Evolutionary conservation across 2,113 vertebrate species (phyloP).

Genomic region (Junco hyemalis): DNA sequence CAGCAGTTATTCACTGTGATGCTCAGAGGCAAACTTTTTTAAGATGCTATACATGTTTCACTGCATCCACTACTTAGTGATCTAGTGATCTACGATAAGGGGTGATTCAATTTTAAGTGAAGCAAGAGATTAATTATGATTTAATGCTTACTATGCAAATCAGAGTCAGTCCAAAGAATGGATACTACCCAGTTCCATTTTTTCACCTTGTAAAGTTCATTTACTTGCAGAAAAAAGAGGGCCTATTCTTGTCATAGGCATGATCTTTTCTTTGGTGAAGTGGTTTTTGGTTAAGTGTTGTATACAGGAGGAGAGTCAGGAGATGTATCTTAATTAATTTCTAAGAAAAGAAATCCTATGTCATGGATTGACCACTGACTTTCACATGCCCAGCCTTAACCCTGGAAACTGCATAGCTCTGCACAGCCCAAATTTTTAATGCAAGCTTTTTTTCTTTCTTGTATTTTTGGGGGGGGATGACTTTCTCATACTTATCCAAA

Average conservation of each 20-base stretch:
- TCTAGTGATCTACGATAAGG: not conserved
- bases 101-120: not conserved
- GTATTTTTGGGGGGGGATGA: not conserved
- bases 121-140: not conserved
- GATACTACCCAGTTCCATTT: not conserved
- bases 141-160: not conserved
- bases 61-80: not conserved
- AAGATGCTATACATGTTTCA: not conserved
- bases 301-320: not conserved
- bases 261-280: not conserved
- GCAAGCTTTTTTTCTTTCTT: not conserved
- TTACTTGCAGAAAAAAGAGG: not conserved
- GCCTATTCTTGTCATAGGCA: not conserved
- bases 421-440: not conserved
- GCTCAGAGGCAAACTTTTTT: not conserved
- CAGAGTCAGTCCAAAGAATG: not conserved
- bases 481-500: not conserved
- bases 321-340: not conserved
- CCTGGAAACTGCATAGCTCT: not conserved
- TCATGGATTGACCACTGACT: not conserved
- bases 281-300: not conserved
- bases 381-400: not conserved
- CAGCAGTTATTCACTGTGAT: not conserved
- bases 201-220: not conserved
- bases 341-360: not conserved